These are phyloP conservation scores for Lophius piscatorius DNA, from an alignment of 2,113 vertebrate genomes.

Conservation along the genomic window DNA sequence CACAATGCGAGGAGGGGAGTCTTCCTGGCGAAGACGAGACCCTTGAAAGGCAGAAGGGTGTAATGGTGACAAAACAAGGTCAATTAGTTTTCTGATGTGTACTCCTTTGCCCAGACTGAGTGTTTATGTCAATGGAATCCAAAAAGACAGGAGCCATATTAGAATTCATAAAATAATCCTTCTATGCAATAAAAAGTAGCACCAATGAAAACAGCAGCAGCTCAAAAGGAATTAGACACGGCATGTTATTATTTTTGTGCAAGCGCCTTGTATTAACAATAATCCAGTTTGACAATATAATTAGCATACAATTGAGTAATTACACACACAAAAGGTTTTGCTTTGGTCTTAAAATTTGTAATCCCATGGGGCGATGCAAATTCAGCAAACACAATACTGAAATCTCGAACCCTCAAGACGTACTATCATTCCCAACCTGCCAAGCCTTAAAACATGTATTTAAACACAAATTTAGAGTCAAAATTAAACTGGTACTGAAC, in stretches of 20 bases:
- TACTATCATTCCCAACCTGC: constrained; percentile 34
- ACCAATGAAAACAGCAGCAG: constrained; percentile 39
- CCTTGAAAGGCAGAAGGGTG: constrained; percentile 45
- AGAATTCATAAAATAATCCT: constrained; percentile 25
- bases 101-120: too few species aligned
- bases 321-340: constrained; percentile 33
- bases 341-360: constrained; percentile 36
- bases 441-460: constrained; percentile 26
- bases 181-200: constrained; percentile 15
- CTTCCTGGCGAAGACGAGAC: constrained; percentile 80
- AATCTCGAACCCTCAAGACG: constrained; percentile 32
- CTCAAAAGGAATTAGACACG: constrained; percentile 50
- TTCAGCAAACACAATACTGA: constrained; percentile 23
- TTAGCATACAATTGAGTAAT: constrained; percentile 54
- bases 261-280: constrained; percentile 49
- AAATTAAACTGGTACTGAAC: too few species aligned
- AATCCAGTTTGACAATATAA: constrained; percentile 69
- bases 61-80: not conserved
- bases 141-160: constrained; percentile 2
- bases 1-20: constrained; percentile 79
- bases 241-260: constrained; percentile 39
- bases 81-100: too few species aligned
- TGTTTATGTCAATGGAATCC: not conserved
- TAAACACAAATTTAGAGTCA: not conserved
- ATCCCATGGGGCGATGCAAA: constrained; percentile 34